These are phyloP conservation scores for Falco concolor DNA, from an alignment of 2,797 vertebrate genomes.

Conservation along the genomic window DNA sequence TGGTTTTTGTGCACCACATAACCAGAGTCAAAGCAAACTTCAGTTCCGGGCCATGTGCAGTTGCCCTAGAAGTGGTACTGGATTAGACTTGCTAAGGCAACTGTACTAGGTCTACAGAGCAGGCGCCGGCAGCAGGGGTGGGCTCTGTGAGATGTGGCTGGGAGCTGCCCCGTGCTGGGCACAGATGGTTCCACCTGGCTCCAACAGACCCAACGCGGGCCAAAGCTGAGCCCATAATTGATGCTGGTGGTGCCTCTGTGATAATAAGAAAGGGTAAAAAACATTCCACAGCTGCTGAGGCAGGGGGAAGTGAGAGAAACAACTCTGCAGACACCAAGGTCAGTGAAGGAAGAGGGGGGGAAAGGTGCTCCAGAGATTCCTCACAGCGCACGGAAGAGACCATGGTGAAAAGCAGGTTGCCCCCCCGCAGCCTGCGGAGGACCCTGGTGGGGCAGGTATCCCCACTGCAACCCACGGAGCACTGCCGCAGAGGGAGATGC, in stretches of 20 bases:
- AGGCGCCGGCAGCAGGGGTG: background rate
- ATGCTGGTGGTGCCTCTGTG: background rate
- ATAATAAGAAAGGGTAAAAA: background rate
- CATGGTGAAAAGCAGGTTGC: background rate
- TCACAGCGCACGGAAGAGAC: background rate
- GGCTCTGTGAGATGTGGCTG: background rate
- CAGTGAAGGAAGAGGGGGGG: background rate
- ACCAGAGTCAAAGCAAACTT: constrained; percentile 8
- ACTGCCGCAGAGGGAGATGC: background rate
- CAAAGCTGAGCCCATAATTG: background rate
- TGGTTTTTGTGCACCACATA: background rate
- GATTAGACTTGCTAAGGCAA: background rate
- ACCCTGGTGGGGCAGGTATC: fast-evolving
- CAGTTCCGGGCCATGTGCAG: background rate
- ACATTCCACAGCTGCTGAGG: background rate
- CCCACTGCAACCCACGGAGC: background rate
- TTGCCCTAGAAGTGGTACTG: background rate
- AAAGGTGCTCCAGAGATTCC: background rate
- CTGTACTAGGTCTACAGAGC: background rate
- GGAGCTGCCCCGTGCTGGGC: background rate
- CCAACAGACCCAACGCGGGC: background rate
- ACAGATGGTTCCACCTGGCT: background rate
- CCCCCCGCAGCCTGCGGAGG: background rate
- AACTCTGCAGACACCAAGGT: background rate
- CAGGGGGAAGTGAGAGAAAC: background rate